These are phyloP conservation scores for Jacana jacana DNA, from an alignment of 2,113 vertebrate species.

Conservation along the genomic window DNA sequence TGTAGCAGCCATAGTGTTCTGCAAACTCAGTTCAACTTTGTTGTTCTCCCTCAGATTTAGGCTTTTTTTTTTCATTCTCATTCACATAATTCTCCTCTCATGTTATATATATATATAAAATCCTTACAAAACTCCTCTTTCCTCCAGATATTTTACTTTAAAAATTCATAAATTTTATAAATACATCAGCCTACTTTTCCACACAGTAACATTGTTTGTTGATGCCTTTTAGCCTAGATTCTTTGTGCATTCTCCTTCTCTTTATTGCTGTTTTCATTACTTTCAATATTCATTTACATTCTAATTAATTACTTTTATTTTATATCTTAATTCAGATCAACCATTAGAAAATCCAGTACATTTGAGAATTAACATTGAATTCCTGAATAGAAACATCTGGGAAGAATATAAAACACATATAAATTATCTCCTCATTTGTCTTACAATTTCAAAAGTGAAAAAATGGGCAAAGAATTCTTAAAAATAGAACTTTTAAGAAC, in stretches of 20 bases:
- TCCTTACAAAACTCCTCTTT: background rate
- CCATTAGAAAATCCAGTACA: conserved; percentile 3
- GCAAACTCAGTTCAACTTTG: background rate
- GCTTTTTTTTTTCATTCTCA: background rate
- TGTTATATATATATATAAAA: background rate
- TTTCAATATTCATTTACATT: background rate
- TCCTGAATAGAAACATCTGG: background rate
- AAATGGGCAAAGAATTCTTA: background rate
- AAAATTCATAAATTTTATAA: background rate
- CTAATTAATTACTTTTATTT: conserved; percentile 6
- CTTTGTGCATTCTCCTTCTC: background rate
- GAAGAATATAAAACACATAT: background rate
- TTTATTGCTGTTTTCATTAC: background rate
- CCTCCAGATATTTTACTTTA: background rate
- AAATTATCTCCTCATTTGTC: background rate
- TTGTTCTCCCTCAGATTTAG: background rate
- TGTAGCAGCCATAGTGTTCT: background rate
- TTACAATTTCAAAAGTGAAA: background rate
- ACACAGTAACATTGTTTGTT: background rate
- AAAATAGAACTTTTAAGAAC: background rate
- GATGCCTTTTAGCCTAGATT: background rate
- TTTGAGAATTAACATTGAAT: background rate
- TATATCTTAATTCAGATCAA: background rate
- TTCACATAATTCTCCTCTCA: background rate
- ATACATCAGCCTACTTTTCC: background rate